Conservation (phyloP, 1,140 invertebrate species). For the Cotesia vestalis region DNA sequence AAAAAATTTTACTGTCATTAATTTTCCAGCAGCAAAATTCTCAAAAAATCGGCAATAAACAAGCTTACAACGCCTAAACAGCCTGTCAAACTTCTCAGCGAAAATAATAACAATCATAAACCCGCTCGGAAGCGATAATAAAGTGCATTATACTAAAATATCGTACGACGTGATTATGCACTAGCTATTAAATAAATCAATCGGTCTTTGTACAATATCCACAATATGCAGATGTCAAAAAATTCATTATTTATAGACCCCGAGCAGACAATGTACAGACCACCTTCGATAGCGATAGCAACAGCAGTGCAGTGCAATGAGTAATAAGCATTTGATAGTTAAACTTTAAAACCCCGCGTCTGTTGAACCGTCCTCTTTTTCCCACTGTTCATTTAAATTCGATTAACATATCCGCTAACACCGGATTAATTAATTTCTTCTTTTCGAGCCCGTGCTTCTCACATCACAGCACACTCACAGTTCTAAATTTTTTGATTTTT, state of each 20-base stretch:
- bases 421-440: no score
- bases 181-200: conserved; percentile 36
- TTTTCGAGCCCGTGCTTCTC: no score
- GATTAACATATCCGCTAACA: conserved; percentile 3
- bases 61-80: no score
- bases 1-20: no score
- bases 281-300: conserved; percentile 41
- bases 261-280: conserved; percentile 53
- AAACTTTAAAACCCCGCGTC: background rate
- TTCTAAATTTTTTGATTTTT: no score
- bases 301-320: no score
- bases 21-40: no score
- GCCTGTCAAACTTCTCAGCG: no score
- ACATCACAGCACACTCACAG: no score
- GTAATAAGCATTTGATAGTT: background rate
- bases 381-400: conserved; percentile 8
- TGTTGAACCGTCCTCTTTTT: conserved; percentile 6
- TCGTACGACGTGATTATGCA: conserved; percentile 47
- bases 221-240: conserved; percentile 38
- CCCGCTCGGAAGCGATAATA: background rate
- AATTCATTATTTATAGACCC: conserved; percentile 56
- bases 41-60: no score
- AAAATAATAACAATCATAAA: no score
- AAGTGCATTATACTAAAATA: conserved; percentile 36
- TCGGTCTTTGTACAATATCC: conserved; percentile 25